These are phyloP conservation scores for Acrocephalus kingi DNA, from an alignment of 2,113 vertebrate species.

Conservation along the genomic window DNA sequence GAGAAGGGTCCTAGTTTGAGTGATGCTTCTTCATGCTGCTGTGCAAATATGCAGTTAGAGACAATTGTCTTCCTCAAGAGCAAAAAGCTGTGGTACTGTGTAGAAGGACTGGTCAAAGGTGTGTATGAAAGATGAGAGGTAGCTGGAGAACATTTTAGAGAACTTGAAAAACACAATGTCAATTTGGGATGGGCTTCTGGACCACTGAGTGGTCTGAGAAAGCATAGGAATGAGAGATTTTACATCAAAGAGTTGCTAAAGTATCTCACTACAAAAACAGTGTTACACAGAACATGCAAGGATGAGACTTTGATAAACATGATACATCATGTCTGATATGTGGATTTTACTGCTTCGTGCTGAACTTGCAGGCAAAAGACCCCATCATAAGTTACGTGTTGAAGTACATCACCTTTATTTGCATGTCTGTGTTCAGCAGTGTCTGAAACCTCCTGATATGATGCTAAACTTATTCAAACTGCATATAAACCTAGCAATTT, in stretches of 20 bases:
- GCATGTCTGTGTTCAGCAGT: background rate
- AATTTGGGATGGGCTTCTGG: background rate
- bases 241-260: background rate
- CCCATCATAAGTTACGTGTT: background rate
- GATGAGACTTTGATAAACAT: background rate
- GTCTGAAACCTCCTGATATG: conserved; percentile 11
- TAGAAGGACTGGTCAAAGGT: background rate
- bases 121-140: background rate
- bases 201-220: background rate
- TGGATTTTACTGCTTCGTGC: background rate
- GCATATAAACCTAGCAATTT: conserved; percentile 14
- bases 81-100: background rate
- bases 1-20: background rate
- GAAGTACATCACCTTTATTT: background rate
- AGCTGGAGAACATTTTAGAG: background rate
- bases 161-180: background rate
- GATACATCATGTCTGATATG: background rate
- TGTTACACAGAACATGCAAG: background rate
- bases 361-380: background rate
- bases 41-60: background rate
- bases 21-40: background rate
- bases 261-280: background rate
- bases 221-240: background rate
- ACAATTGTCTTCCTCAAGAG: background rate
- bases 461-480: background rate